phyloP scores from a whole-genome alignment of 2,888 invertebrate species.

The Helicoverpa assulta region DNA sequence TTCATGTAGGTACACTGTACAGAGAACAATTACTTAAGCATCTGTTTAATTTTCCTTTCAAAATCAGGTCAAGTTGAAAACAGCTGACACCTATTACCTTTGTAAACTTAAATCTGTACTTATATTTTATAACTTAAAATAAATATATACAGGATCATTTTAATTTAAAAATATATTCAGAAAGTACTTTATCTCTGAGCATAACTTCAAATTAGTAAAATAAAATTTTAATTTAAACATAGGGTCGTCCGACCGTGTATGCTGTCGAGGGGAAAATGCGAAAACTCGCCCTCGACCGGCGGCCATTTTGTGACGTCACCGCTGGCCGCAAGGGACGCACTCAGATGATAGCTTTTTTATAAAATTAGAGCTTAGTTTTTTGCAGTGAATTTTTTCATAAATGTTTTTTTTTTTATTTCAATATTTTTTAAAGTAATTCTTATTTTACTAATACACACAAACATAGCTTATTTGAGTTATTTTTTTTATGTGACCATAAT shows the following conservation, averaged over 20 bases:
- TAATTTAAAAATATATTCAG: no score
- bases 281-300: slow-evolving; percentile 84
- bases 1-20: no score
- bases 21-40: no score
- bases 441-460: no score
- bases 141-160: background rate
- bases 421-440: no score
- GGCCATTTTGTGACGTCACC: slow-evolving; percentile 89
- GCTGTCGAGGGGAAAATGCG: slow-evolving; percentile 86
- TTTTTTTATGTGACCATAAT: no score
- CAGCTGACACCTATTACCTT: slow-evolving; percentile 5
- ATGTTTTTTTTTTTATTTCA: no score
- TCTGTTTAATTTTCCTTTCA: slow-evolving; percentile 11
- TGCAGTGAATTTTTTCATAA: no score
- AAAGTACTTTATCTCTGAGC: background rate
- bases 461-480: no score
- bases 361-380: slow-evolving; percentile 4
- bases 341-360: slow-evolving; percentile 57
- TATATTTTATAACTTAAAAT: background rate
- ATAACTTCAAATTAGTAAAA: slow-evolving; percentile 28
- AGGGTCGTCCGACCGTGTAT: slow-evolving; percentile 69
- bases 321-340: slow-evolving; percentile 76
- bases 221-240: slow-evolving; percentile 49
- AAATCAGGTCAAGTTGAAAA: slow-evolving; percentile 24
- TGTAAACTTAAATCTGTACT: background rate